A percentile compares a stretch with the other conserved stretches of the same genome.
Evolutionary conservation across 2,888 invertebrate species (phyloP).

Genomic region (Dorcus hopei): DNA sequence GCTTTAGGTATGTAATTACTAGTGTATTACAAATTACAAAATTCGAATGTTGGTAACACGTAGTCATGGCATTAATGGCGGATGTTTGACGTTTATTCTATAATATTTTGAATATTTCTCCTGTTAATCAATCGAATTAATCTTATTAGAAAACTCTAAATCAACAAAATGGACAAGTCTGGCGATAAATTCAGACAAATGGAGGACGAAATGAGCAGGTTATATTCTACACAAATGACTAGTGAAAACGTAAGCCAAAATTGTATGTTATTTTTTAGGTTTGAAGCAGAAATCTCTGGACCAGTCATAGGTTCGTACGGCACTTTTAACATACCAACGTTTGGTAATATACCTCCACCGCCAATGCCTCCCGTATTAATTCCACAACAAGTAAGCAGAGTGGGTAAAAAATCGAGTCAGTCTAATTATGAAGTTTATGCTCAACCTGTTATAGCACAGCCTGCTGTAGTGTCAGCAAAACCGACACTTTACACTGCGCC

Average conservation of each 20-base stretch:
- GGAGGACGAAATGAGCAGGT: constrained; percentile 92
- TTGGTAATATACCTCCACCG: constrained; percentile 64
- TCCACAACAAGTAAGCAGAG: constrained; percentile 63
- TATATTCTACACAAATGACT: background rate
- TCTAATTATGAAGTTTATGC: constrained; percentile 46
- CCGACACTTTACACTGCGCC: constrained; percentile 61
- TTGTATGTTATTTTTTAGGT: constrained; percentile 52
- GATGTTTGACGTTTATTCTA: too few relatives aligned
- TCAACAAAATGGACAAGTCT: constrained; percentile 15
- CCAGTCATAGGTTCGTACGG: constrained; percentile 68
- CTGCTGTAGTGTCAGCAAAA: constrained; percentile 66
- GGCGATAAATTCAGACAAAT: constrained; percentile 61
- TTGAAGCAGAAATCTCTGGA: constrained; percentile 84
- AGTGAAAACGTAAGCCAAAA: background rate
- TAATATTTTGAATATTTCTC: too few relatives aligned
- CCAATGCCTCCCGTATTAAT: constrained; percentile 67
- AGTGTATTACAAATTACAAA: too few relatives aligned
- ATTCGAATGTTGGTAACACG: too few relatives aligned
- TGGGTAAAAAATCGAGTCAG: constrained; percentile 37
- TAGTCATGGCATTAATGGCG: too few relatives aligned
- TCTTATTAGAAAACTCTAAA: background rate
- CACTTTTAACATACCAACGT: constrained; percentile 44
- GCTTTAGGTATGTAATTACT: too few relatives aligned
- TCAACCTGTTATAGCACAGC: constrained; percentile 48
- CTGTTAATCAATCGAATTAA: too few relatives aligned